Conservation (phyloP, 1,140 invertebrate species). For the Latrodectus geometricus region DNA sequence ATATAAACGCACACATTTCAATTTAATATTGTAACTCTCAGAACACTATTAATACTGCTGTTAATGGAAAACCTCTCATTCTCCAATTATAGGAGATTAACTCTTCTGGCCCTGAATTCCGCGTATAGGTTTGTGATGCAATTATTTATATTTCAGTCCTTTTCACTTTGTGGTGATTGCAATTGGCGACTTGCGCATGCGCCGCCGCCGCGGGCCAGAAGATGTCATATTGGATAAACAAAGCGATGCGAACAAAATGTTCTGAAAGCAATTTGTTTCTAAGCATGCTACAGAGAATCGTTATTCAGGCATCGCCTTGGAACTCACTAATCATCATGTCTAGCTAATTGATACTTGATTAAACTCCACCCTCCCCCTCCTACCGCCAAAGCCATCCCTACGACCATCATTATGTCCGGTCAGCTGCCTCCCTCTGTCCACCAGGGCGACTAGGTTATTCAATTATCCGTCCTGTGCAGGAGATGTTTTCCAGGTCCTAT, state of each 20-base stretch:
- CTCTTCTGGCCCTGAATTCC: no score
- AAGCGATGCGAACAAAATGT: neutral
- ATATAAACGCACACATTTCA: no score
- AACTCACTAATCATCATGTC: neutral
- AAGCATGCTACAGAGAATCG: no score
- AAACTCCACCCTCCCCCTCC: conserved; percentile 12
- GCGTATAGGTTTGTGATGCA: no score
- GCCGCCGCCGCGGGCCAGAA: neutral
- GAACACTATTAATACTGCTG: no score
- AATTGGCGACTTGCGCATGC: no score
- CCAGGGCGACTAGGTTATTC: neutral
- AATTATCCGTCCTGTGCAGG: neutral
- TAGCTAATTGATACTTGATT: conserved; percentile 37
- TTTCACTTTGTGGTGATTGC: no score
- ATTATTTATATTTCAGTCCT: no score
- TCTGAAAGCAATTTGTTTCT: no score
- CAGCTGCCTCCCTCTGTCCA: neutral
- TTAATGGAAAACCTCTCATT: no score
- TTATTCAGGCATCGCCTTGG: neutral
- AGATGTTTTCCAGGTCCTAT: neutral
- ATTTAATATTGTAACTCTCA: no score
- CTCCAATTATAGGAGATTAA: no score
- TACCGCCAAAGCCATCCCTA: conserved; percentile 20
- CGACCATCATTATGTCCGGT: conserved; percentile 1
- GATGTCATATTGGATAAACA: neutral